Evolutionary conservation across 2,113 vertebrate species (phyloP).

Genomic region (Xyrauchen texanus): DNA sequence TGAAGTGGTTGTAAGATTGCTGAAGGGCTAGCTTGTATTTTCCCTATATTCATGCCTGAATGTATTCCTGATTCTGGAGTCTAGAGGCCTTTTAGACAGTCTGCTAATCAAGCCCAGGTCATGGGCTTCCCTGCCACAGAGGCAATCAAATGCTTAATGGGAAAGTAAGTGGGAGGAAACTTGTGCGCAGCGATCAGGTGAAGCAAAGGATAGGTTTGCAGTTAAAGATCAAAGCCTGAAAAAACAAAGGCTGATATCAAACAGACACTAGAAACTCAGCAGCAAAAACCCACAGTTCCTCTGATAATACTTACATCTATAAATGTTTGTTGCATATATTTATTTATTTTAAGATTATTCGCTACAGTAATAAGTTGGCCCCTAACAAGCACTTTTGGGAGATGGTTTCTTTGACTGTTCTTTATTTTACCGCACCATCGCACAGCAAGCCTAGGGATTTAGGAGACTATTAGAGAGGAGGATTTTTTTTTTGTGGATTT

Average conservation of each 20-base stretch:
- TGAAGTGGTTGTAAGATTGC: neutral
- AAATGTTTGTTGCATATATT: constrained; percentile 63
- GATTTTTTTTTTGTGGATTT: constrained; percentile 73
- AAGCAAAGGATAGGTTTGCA: constrained; percentile 53
- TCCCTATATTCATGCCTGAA: neutral
- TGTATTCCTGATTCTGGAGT: neutral
- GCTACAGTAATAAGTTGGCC: constrained; percentile 69
- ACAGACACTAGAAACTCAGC: constrained; percentile 42
- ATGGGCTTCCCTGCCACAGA: constrained; percentile 39
- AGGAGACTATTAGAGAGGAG: constrained; percentile 67
- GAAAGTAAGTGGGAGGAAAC: constrained; percentile 52
- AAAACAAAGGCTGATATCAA: constrained; percentile 57
- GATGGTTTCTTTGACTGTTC: constrained; percentile 60
- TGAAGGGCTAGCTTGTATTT: neutral
- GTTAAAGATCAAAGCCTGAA: constrained; percentile 59
- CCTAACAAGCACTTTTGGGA: constrained; percentile 84
- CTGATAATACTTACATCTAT: constrained; percentile 61
- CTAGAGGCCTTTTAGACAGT: constrained; percentile 6
- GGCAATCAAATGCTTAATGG: constrained; percentile 51
- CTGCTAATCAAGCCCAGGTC: constrained; percentile 37
- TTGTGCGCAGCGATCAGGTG: constrained; percentile 48
- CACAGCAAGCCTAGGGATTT: constrained; percentile 76
- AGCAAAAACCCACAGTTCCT: constrained; percentile 60
- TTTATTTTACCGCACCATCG: constrained; percentile 70
- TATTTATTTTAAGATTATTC: constrained; percentile 68